Conservation (phyloP, 2,888 invertebrate species). For the Notodonta dromedarius region DNA sequence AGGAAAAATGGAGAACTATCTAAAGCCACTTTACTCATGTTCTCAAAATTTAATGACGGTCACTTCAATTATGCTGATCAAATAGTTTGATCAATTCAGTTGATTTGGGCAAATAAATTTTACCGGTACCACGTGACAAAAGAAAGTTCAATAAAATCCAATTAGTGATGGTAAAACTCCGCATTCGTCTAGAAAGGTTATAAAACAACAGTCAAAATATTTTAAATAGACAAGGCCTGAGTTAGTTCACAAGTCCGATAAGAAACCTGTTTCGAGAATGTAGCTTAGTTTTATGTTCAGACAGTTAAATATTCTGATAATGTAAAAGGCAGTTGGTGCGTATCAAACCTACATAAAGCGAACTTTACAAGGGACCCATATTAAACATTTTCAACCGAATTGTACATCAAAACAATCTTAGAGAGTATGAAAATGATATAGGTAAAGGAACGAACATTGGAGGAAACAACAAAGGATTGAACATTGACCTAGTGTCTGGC, state of each 20-base stretch:
- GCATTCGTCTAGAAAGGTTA: conserved; percentile 26
- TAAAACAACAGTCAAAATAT: conserved; percentile 41
- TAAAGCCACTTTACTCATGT: conserved; percentile 26
- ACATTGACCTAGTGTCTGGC: conserved; percentile 11
- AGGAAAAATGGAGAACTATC: conserved; percentile 42
- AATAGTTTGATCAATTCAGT: not conserved
- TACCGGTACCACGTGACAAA: conserved; percentile 7
- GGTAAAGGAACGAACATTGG: conserved; percentile 1
- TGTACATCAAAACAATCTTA: conserved; percentile 7
- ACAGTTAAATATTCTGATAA: conserved; percentile 31
- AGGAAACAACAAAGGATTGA: conserved; percentile 4
- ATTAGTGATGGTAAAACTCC: conserved; percentile 17
- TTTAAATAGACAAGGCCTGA: conserved; percentile 69
- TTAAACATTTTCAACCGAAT: conserved; percentile 15
- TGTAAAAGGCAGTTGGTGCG: conserved; percentile 33
- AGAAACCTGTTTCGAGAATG: conserved; percentile 56
- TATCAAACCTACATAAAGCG: conserved; percentile 20
- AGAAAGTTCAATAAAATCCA: conserved; percentile 7
- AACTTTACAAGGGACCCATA: conserved; percentile 10
- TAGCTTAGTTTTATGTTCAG: conserved; percentile 26
- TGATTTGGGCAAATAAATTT: conserved; percentile 1
- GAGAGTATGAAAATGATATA: conserved; percentile 11
- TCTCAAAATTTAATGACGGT: conserved; percentile 13
- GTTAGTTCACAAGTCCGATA: conserved; percentile 69
- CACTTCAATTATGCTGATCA: conserved; percentile 11